phyloP scores from a whole-genome alignment of 2,797 vertebrate species.

The Limosa lapponica region DNA sequence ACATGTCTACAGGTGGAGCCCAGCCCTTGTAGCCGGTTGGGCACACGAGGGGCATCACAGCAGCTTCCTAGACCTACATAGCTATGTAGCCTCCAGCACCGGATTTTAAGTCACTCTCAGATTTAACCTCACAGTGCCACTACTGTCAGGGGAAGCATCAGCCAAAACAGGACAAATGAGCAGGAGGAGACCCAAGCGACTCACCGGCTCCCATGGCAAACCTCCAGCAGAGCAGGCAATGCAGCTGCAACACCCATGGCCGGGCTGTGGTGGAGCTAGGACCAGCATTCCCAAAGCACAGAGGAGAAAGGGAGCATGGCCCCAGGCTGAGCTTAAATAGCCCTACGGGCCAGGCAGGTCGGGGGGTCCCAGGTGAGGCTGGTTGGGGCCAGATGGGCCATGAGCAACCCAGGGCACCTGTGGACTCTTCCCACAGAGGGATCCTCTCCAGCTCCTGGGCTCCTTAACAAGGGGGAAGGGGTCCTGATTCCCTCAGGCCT shows the following conservation, averaged over 20 bases:
- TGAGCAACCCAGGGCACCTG: neutral
- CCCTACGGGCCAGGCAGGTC: accelerated
- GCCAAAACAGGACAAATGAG: neutral
- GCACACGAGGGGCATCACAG: neutral
- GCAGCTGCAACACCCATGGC: accelerated
- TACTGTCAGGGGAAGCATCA: neutral
- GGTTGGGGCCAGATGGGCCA: neutral
- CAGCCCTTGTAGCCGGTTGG: neutral
- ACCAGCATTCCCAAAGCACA: accelerated
- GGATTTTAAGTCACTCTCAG: neutral
- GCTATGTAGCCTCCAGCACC: neutral
- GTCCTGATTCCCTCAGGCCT: too few relatives aligned
- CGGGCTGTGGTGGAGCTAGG: accelerated
- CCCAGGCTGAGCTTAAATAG: neutral
- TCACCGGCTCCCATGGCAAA: accelerated
- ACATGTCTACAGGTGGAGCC: accelerated
- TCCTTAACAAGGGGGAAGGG: too few relatives aligned
- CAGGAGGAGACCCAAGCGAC: accelerated
- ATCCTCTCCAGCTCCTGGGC: neutral
- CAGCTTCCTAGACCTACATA: too few relatives aligned
- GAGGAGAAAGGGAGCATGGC: accelerated
- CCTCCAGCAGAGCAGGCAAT: accelerated
- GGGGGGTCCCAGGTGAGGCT: neutral
- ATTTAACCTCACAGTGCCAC: neutral
- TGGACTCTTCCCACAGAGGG: accelerated